These are phyloP conservation scores for Proales similis DNA, from an alignment of 1,140 invertebrate species.

Conservation along the genomic window DNA sequence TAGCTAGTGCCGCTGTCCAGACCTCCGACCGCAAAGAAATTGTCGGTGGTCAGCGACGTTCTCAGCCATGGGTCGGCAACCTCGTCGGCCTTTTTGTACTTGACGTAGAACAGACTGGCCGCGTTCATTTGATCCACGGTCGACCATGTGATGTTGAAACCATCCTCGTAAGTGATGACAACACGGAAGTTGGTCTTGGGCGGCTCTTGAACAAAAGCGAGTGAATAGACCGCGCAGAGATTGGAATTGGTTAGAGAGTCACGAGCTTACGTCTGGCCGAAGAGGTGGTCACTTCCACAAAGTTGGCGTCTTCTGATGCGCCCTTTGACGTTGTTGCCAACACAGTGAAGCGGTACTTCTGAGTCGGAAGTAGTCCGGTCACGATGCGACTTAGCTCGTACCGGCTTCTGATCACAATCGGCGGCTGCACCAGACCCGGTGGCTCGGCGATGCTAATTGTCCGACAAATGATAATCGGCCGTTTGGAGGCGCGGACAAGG, in stretches of 20 bases:
- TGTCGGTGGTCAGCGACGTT: slow-evolving; percentile 22
- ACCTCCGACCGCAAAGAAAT: slow-evolving; percentile 13
- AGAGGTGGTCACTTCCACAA: slow-evolving; percentile 32
- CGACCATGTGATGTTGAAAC: slow-evolving; percentile 25
- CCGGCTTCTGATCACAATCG: slow-evolving; percentile 13
- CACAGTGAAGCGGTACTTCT: slow-evolving; percentile 34
- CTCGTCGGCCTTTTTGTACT: slow-evolving; percentile 34
- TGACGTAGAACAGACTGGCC: slow-evolving; percentile 32
- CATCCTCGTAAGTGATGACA: slow-evolving; percentile 8
- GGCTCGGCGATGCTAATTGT: slow-evolving; percentile 12
- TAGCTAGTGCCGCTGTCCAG: slow-evolving; percentile 25
- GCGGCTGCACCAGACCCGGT: slow-evolving; percentile 25
- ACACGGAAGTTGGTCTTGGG: slow-evolving; percentile 14
- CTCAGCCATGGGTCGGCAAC: slow-evolving; percentile 21
- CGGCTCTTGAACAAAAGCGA: slow-evolving; percentile 27
- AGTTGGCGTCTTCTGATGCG: slow-evolving; percentile 10
- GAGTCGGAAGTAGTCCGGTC: slow-evolving; percentile 17
- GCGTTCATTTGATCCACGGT: slow-evolving; percentile 24
- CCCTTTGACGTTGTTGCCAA: slow-evolving; percentile 13
- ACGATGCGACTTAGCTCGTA: slow-evolving; percentile 6
- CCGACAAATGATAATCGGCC: not conserved
- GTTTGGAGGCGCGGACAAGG: not conserved
- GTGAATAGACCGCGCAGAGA: not conserved
- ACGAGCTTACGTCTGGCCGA: slow-evolving; percentile 21
- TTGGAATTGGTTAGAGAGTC: not conserved